phyloP scores from a whole-genome alignment of 92 coral and sea anemone genomes.

The Muricea muricata region DNA sequence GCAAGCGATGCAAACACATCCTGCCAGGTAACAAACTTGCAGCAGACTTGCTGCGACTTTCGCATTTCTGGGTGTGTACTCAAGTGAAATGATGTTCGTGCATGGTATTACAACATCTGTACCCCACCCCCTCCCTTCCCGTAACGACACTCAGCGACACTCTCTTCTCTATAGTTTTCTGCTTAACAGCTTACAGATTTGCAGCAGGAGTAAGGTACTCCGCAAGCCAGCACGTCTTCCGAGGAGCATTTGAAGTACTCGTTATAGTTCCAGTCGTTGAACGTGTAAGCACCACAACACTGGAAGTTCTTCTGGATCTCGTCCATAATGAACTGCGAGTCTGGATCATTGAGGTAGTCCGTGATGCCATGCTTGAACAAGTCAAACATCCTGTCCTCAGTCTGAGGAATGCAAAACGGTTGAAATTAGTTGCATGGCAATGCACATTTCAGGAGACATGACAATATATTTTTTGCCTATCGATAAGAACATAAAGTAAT shows the following conservation, averaged over 20 bases:
- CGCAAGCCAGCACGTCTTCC: conserved; percentile 86
- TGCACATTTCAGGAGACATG: not conserved
- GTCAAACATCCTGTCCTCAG: conserved; percentile 66
- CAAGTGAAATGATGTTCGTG: too few relatives aligned
- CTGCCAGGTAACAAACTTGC: too few relatives aligned
- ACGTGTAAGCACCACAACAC: conserved; percentile 90
- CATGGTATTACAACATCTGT: too few relatives aligned
- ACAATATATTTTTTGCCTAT: too few relatives aligned
- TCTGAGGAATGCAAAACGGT: conserved; percentile 33
- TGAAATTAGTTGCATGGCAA: not conserved
- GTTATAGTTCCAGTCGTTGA: conserved; percentile 92
- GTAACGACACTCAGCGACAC: too few relatives aligned
- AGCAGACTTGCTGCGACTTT: too few relatives aligned
- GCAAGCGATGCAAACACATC: too few relatives aligned
- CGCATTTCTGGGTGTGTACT: too few relatives aligned
- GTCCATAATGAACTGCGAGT: conserved; percentile 85
- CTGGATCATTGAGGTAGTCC: conserved; percentile 88
- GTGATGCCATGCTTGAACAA: conserved; percentile 72
- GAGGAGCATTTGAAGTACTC: conserved; percentile 83
- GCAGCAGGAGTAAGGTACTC: conserved; percentile 95
- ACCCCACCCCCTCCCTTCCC: too few relatives aligned
- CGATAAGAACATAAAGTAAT: too few relatives aligned
- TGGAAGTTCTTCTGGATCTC: conserved; percentile 79
- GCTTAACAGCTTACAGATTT: conserved; percentile 69
- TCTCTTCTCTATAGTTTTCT: too few relatives aligned